phyloP scores from a whole-genome alignment of 2,797 vertebrate species.

The Tangara arthus region DNA sequence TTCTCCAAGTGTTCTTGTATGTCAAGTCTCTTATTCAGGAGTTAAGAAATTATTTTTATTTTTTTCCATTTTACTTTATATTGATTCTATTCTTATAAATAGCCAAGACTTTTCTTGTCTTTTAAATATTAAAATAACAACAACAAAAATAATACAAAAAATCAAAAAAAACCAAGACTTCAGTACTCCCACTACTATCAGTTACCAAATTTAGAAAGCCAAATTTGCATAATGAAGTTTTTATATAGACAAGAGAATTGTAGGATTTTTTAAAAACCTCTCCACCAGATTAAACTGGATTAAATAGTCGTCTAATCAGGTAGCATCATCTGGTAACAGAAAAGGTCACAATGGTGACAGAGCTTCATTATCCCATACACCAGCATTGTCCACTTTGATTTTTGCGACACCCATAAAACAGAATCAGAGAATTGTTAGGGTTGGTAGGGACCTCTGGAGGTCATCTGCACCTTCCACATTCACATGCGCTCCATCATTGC shows the following conservation, averaged over 20 bases:
- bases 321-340: background rate
- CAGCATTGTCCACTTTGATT: background rate
- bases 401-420: background rate
- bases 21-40: background rate
- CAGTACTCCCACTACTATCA: background rate
- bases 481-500: background rate
- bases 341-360: background rate
- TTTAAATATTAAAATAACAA: background rate
- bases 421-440: background rate
- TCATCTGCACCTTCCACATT: background rate
- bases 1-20: background rate
- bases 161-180: background rate
- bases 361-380: background rate
- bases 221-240: background rate
- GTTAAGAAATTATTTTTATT: background rate
- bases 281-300: background rate
- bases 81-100: background rate
- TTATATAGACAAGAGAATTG: background rate
- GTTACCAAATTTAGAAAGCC: background rate
- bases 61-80: background rate
- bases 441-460: background rate
- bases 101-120: background rate
- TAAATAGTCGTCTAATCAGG: background rate
- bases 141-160: background rate
- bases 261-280: background rate